phyloP scores from a whole-genome alignment of 2,797 vertebrate species.

The Ambastaia sidthimunki region DNA sequence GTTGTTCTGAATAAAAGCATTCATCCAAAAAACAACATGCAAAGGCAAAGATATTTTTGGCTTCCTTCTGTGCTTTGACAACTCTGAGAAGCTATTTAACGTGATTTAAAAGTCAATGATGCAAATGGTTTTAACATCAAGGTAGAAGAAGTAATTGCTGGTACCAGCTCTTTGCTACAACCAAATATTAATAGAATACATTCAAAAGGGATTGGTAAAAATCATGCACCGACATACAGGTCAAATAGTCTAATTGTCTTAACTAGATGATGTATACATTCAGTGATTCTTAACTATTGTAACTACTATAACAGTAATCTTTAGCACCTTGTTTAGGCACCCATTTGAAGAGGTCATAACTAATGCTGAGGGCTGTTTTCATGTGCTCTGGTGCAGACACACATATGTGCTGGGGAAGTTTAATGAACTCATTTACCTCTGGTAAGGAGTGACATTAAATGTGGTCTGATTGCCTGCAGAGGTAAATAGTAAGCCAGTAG shows the following conservation, averaged over 20 bases:
- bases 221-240: too few species aligned
- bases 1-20: too few species aligned
- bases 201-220: neutral
- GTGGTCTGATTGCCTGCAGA: slow-evolving; percentile 7
- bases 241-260: too few species aligned
- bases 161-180: too few species aligned
- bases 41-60: too few species aligned
- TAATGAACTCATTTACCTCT: slow-evolving; percentile 22
- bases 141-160: too few species aligned
- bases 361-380: slow-evolving; percentile 6
- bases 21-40: too few species aligned
- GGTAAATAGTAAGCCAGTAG: neutral
- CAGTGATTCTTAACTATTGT: neutral
- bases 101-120: too few species aligned
- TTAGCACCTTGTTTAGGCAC: neutral
- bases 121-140: too few species aligned
- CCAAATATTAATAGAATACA: neutral
- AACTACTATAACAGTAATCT: neutral
- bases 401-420: neutral
- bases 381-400: neutral
- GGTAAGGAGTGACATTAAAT: slow-evolving; percentile 15
- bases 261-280: neutral
- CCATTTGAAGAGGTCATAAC: slow-evolving; percentile 10
- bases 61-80: too few species aligned
- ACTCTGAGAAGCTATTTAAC: too few species aligned